Evolutionary conservation across 2,888 invertebrate species (phyloP), one percentile per base, ranked within the genome.

Genomic region (Cantharis rustica): DNA sequence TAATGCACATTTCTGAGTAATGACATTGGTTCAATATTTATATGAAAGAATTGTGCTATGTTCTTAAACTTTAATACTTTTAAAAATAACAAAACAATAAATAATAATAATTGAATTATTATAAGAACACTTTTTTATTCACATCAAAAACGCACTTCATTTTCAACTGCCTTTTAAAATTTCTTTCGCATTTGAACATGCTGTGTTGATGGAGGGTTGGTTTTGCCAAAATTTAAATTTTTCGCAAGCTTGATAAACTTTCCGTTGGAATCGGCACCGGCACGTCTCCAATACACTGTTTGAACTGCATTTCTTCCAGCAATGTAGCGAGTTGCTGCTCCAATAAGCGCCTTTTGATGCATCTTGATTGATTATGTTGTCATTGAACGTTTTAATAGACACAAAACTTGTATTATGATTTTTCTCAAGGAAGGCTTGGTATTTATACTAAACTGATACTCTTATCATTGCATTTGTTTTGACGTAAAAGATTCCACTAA

Each of bases 281-380:
- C 87, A 64, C 91, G 90, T 83, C 94, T 90, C 95, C 95, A 95
- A 84, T 95, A 95, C 0, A 94, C 93, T 0, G 94, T 94, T 85
- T 95, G 94, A 17, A 94, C 91, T 1, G 94, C 94, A 83, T 94
- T 92, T 77, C 93, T 91, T 69, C 94, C 93, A 69, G 93, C 92
- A 80, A 94, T 92, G 86, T 93, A 93, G 75, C 94, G 91, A 16
- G 93, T 93, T 62, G 94, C 92, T 80, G 92, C 91, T 82, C 94
- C 93, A 79, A 94, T 92, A 85, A 94, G 86, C 82, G 89, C 88
- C 82, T 91, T 92, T 15, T 79, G 79, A 69, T 83, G 82, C 87
- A 87, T 87, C 79, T 84, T 84, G 78, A 64, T 68, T n/a, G 47
- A 47, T 47, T n/a, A n/a, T 7, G n/a, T 2, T 47, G 47, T n/a